phyloP scores from a whole-genome alignment of 2,797 vertebrate species.

The Oreochromis grahami region DNA sequence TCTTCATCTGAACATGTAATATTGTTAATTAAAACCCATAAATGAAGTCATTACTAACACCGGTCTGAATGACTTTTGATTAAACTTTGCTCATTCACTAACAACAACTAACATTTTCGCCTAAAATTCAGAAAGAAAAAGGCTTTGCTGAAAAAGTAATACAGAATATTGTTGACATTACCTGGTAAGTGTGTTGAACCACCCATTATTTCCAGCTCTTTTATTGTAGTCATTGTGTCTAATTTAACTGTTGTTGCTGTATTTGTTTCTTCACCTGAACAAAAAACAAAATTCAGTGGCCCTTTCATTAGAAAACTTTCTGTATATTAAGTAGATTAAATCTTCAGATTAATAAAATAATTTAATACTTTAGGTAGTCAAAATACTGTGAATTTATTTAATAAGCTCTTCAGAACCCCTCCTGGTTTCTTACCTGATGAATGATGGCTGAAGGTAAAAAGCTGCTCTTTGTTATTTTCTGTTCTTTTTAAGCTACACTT shows the following conservation, averaged over 20 bases:
- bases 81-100: not conserved
- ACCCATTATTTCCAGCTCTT: not conserved
- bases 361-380: not conserved
- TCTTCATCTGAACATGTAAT: not conserved
- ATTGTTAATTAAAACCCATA: not conserved
- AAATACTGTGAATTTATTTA: not conserved
- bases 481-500: not conserved
- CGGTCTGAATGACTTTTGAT: not conserved
- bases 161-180: not conserved
- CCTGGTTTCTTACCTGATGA: not conserved
- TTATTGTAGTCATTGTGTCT: not conserved
- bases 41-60: not conserved
- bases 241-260: not conserved
- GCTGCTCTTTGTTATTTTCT: not conserved
- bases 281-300: not conserved
- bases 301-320: not conserved
- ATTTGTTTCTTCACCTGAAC: not conserved
- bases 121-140: not conserved
- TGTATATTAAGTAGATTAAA: not conserved
- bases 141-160: not conserved
- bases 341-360: not conserved
- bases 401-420: not conserved
- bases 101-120: not conserved
- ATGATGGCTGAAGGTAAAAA: not conserved
- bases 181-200: not conserved